phyloP scores from a whole-genome alignment of 2,113 vertebrate species.

The Vulpes vulpes region DNA sequence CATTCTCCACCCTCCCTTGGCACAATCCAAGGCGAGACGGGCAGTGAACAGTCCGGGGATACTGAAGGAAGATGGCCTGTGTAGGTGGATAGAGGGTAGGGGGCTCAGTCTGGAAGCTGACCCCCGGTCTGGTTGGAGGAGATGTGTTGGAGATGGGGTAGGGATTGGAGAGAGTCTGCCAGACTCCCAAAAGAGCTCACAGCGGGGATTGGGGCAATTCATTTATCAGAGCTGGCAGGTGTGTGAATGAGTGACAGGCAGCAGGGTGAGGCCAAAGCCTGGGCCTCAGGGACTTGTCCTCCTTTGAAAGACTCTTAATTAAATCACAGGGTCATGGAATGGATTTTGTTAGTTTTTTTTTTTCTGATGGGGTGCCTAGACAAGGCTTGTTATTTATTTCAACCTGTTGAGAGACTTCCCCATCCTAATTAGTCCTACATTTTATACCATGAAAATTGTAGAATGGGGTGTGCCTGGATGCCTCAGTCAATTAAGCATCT shows the following conservation, averaged over 20 bases:
- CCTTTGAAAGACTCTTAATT: not conserved
- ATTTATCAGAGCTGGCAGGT: not conserved
- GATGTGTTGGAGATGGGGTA: too few relatives aligned
- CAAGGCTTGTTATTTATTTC: slow-evolving; percentile 39
- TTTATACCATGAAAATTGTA: not conserved
- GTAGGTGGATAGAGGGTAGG: not conserved
- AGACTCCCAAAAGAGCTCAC: not conserved
- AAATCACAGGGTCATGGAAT: not conserved
- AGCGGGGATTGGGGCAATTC: not conserved
- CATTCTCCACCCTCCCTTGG: not conserved
- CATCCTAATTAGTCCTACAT: slow-evolving; percentile 15
- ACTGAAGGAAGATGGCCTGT: not conserved
- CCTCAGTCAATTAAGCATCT: too few relatives aligned
- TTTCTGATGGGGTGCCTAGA: too few relatives aligned
- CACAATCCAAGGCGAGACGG: not conserved
- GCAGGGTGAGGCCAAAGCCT: not conserved
- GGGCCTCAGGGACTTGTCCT: not conserved
- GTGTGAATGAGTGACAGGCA: not conserved
- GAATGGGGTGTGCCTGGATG: not conserved
- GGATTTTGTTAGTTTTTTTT: not conserved
- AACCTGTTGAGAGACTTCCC: not conserved
- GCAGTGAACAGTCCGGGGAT: not conserved
- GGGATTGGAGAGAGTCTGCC: not conserved
- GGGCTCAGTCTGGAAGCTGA: not conserved
- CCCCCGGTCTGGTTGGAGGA: not conserved